Conservation (phyloP, 2,888 invertebrate genomes). For the Pseudolycoriella hygida region DNA sequence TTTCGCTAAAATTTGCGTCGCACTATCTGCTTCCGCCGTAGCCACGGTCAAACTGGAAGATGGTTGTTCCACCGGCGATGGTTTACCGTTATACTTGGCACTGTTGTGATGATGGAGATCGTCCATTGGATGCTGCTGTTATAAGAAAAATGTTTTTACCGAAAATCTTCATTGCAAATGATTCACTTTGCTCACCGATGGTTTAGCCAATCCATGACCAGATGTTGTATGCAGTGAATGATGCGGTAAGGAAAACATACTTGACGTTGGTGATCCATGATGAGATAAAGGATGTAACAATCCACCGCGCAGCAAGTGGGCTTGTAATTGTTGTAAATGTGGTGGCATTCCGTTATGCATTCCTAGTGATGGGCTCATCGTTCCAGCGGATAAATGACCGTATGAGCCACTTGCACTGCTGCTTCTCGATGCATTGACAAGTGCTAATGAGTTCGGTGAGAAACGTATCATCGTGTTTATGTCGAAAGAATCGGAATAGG, state of each 20-base stretch:
- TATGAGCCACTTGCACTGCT: slow-evolving; percentile 88
- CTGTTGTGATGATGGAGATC: slow-evolving; percentile 10
- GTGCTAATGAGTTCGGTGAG: slow-evolving; percentile 78
- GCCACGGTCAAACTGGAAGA: slow-evolving; percentile 22
- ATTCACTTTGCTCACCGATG: slow-evolving; percentile 8
- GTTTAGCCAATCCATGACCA: slow-evolving; percentile 1
- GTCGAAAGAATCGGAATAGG: slow-evolving; percentile 89
- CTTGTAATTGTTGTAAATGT: slow-evolving; percentile 57
- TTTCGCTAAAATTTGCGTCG: slow-evolving; percentile 9
- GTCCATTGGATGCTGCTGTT: slow-evolving; percentile 4
- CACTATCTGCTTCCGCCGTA: slow-evolving; percentile 28
- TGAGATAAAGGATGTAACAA: slow-evolving; percentile 25
- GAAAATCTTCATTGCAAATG: too few species aligned
- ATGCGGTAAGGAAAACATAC: slow-evolving; percentile 23
- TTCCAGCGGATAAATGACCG: slow-evolving; percentile 79
- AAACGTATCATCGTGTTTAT: slow-evolving; percentile 91
- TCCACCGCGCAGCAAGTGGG: slow-evolving; percentile 50
- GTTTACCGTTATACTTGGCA: slow-evolving; percentile 4
- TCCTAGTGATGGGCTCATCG: slow-evolving; percentile 73
- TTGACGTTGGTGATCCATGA: slow-evolving; percentile 18
- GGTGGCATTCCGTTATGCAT: slow-evolving; percentile 34
- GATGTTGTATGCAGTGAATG: slow-evolving; percentile 13
- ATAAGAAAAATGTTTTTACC: neutral
- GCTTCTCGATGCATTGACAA: slow-evolving; percentile 67
- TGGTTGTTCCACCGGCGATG: slow-evolving; percentile 16